Conservation (phyloP, 2,888 invertebrate species). For the Volucella bombylans region DNA sequence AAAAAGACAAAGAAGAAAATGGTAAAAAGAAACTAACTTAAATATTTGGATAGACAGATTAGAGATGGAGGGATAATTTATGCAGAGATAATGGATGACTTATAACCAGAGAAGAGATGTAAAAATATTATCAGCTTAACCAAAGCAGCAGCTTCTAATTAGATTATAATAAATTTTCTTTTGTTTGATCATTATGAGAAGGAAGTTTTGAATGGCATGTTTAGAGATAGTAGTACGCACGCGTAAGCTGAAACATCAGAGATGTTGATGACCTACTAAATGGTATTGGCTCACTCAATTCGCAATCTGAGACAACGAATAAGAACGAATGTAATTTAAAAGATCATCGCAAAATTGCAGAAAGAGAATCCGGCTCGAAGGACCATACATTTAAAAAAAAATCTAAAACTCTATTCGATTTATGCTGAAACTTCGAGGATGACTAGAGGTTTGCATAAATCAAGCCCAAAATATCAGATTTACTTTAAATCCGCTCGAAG, state of each 20-base stretch:
- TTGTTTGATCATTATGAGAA: conserved; percentile 37
- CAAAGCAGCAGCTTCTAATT: conserved; percentile 65
- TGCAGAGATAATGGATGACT: conserved; percentile 68
- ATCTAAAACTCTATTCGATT: neutral
- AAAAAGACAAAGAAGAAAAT: conserved; percentile 34
- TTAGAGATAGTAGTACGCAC: conserved; percentile 14
- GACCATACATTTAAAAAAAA: neutral
- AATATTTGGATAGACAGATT: conserved; percentile 39
- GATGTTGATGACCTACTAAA: too few species aligned
- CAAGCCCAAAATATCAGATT: too few species aligned
- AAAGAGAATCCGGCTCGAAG: neutral
- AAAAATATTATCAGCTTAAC: conserved; percentile 31
- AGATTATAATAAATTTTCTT: conserved; percentile 69
- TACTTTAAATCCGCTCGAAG: neutral
- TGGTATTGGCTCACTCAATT: too few species aligned
- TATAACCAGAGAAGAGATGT: conserved; percentile 53
- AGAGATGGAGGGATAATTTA: conserved; percentile 60
- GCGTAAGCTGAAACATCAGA: neutral
- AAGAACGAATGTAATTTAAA: too few species aligned
- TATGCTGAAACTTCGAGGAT: too few species aligned
- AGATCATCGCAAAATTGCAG: too few species aligned
- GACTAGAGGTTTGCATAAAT: too few species aligned
- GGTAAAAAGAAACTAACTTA: conserved; percentile 60
- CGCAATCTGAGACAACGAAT: too few species aligned
- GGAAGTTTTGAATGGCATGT: conserved; percentile 2